Base-by-base conservation (phyloP, 2,888 invertebrate species). In the Hypsopygia costalis region DNA sequence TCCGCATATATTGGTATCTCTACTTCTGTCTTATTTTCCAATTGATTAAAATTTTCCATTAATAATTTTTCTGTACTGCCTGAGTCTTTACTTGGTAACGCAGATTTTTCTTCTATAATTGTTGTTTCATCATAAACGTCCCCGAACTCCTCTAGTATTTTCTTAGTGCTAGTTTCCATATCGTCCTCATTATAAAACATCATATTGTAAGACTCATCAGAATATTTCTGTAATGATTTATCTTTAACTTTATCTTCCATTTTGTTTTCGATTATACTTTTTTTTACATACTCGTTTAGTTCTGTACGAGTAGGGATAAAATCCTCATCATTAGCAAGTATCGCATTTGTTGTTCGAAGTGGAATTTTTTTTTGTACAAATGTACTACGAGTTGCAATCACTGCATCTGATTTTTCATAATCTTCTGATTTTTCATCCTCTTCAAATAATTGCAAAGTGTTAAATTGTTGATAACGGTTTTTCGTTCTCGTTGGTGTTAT, bases 111-210 rank as follows among this genome's bases (percentile, higher is more conserved):
- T 16, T 3, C 16, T 16, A 2, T 16, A 2, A 3, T 36, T 48
- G 29, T 40, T 43, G 52, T 63, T 3, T 65, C 49, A 27, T 65
- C 65, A 38, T 69, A 64, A 22, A 10, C 42, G 11, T 73, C 59
- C 29, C 10, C 41, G 2, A 31, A 29, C 4, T 61, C 58, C 32
- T 49, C 55, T 20, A 52, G 55, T 22, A 44, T 41, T 52, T 61
- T 69, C 46, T 58, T 67, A 10, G 36, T 47, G 32, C 31, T 46
- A 38, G 40, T 43, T 27, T 60, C 59, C 25, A 46, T 56, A 11
- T 75, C 69, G 8, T 76, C 71, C n/a, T 81, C 70, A 43, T 61
- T 62, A 49, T 75, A 68, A 58, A 74, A 70, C 55, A 74, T 62
- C 53, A 70, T 59, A 27, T 69, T 69, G 51, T 81, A 76, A 11